phyloP scores from a whole-genome alignment of 2,797 vertebrate species.

The Neomorphus geoffroyi region DNA sequence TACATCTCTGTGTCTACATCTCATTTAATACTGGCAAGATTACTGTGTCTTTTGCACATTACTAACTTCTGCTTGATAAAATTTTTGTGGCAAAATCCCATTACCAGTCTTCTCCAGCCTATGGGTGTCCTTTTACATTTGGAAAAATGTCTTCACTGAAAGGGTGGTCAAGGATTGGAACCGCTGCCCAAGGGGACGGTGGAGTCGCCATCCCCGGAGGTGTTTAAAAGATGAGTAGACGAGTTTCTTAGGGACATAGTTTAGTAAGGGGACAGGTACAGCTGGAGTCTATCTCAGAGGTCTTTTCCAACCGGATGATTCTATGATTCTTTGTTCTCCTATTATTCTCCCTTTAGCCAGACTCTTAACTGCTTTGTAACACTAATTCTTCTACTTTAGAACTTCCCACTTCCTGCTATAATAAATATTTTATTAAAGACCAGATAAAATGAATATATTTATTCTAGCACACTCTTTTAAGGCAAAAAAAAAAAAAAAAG shows the following conservation, averaged over 20 bases:
- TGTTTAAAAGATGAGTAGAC: no score
- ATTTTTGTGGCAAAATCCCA: not conserved
- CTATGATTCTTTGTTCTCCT: not conserved
- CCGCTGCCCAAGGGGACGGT: no score
- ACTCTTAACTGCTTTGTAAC: not conserved
- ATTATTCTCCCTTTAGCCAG: not conserved
- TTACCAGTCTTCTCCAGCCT: not conserved
- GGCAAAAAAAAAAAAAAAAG: no score
- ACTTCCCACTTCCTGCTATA: not conserved
- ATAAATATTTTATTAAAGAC: not conserved
- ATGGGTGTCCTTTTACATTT: not conserved
- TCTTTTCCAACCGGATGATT: no score
- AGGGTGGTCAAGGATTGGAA: no score
- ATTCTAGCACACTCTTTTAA: not conserved
- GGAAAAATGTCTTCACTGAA: no score
- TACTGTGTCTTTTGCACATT: fast-evolving
- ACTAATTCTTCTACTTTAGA: not conserved
- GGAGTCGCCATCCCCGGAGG: no score
- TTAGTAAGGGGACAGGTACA: no score
- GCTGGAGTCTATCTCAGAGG: no score
- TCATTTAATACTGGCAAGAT: not conserved
- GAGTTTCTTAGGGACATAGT: no score
- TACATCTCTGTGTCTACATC: not conserved
- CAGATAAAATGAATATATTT: not conserved
- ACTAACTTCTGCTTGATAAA: not conserved